Evolutionary conservation across 2,797 vertebrate genomes (phyloP).

Genomic region (Periparus ater): DNA sequence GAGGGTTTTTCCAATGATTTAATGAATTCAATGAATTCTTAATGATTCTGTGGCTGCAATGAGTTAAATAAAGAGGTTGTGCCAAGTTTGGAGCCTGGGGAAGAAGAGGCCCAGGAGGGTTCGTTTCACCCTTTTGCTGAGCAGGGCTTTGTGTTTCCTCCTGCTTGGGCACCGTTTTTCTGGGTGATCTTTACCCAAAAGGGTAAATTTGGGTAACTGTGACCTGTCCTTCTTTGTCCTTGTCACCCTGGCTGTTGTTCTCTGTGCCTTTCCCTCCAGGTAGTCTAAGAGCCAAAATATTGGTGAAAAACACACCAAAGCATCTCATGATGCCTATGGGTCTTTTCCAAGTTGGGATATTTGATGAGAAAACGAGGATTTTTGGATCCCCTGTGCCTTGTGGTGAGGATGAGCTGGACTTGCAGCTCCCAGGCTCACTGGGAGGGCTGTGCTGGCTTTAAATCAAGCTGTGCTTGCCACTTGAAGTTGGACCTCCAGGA

Average conservation of each 20-base stretch:
- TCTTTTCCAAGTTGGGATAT: background rate
- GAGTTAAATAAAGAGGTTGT: background rate
- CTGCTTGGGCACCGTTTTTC: fast-evolving
- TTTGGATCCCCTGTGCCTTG: background rate
- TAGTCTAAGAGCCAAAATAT: background rate
- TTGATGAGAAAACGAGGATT: background rate
- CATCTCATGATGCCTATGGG: fast-evolving
- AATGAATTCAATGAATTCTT: too few species aligned
- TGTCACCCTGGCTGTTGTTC: background rate
- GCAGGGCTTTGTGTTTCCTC: background rate
- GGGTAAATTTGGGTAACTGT: background rate
- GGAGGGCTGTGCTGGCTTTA: background rate
- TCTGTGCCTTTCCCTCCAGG: background rate
- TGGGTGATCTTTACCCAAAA: background rate
- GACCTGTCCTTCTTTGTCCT: background rate
- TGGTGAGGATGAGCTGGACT: background rate
- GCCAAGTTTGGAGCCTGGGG: background rate
- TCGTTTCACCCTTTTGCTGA: background rate
- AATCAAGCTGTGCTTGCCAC: background rate
- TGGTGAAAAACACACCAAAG: background rate
- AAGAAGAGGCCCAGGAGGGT: background rate
- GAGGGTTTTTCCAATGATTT: background rate
- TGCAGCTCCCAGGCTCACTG: background rate
- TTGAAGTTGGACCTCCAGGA: background rate
- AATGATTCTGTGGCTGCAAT: background rate